Percentiles rank a stretch among this genome's conserved stretches.
Evolutionary conservation across 2,797 vertebrate genomes (phyloP).

Genomic region (Oryzias dopingdopingensis): DNA sequence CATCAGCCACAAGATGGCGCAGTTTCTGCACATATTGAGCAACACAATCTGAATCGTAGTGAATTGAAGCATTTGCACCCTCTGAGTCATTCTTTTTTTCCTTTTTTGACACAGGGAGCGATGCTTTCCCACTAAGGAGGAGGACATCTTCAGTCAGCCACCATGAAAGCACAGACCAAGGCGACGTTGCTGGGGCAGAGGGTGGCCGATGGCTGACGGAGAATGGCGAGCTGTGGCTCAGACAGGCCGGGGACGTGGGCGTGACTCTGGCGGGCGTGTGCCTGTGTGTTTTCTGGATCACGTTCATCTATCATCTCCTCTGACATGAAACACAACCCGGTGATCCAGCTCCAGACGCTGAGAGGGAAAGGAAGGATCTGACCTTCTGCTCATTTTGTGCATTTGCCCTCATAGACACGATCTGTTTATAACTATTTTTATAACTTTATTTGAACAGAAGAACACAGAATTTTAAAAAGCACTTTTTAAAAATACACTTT

Average conservation of each 20-base stretch:
- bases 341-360: constrained; percentile 39
- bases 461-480: too few relatives aligned
- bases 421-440: too few relatives aligned
- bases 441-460: too few relatives aligned
- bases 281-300: constrained; percentile 54
- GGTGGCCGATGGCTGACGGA: constrained; percentile 26
- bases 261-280: constrained; percentile 69
- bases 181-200: constrained; percentile 20
- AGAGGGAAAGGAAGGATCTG: too few relatives aligned
- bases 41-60: too few relatives aligned
- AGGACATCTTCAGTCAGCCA: constrained; percentile 25
- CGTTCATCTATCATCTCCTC: constrained; percentile 67
- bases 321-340: constrained; percentile 43
- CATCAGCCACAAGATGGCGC: constrained; percentile 56
- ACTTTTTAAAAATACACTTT: too few relatives aligned
- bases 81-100: background rate
- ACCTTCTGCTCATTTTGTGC: too few relatives aligned
- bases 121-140: constrained; percentile 7
- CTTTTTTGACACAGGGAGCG: constrained; percentile 21
- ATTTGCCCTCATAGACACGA: too few relatives aligned
- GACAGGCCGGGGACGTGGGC: constrained; percentile 48
- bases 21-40: constrained; percentile 36
- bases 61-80: too few relatives aligned
- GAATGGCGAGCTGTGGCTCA: constrained; percentile 26
- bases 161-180: constrained; percentile 19